Evolutionary conservation across 2,113 vertebrate genomes (phyloP).

Genomic region (Romanogobio albipinnatus): DNA sequence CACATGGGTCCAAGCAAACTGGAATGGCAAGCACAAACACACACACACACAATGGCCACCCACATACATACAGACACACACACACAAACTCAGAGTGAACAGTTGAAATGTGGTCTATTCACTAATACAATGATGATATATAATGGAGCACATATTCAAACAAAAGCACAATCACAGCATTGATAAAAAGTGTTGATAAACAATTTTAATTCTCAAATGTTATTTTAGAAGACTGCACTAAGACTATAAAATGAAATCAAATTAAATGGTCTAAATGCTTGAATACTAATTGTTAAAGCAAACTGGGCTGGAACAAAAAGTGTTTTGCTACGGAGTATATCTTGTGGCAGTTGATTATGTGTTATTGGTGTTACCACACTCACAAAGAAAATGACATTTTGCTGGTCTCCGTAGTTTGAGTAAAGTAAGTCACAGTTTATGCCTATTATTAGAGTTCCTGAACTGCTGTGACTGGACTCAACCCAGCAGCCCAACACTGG

Average conservation of each 20-base stretch:
- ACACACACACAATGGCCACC: slow-evolving; percentile 69
- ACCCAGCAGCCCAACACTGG: background rate
- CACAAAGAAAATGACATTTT: background rate
- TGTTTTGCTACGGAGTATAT: background rate
- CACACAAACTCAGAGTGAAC: slow-evolving; percentile 38
- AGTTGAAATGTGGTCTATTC: slow-evolving; percentile 17
- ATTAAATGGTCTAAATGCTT: background rate
- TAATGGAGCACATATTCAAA: slow-evolving; percentile 27
- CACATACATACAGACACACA: slow-evolving; percentile 4
- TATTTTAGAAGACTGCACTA: background rate
- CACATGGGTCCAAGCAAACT: slow-evolving; percentile 99
- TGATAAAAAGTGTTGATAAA: background rate
- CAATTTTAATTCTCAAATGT: background rate
- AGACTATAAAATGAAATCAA: background rate
- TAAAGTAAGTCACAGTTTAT: background rate
- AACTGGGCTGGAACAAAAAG: background rate
- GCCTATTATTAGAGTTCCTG: background rate
- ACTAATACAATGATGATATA: slow-evolving; percentile 13
- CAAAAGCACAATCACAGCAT: background rate
- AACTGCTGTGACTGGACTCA: background rate
- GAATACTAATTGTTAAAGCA: background rate
- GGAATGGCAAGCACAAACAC: slow-evolving; percentile 86
- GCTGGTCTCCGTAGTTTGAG: background rate
- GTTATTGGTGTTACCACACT: slow-evolving; percentile 17
- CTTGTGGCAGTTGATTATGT: background rate